These are phyloP conservation scores for Melinaea marsaeus DNA, from an alignment of 2,888 invertebrate species.

Conservation along the genomic window DNA sequence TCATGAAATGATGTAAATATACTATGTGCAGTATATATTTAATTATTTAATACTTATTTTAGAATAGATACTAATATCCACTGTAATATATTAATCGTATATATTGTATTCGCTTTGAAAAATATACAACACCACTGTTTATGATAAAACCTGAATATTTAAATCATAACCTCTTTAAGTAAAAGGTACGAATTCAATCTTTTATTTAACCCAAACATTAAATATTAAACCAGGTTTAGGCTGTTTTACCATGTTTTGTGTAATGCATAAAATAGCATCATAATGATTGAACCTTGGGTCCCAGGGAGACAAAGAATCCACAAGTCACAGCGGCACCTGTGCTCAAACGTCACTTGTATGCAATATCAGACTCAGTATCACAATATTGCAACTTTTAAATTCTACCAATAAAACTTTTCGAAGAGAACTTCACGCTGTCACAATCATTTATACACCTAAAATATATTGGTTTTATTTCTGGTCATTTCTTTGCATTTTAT, in stretches of 20 bases:
- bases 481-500: neutral
- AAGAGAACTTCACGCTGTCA: neutral
- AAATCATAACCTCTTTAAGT: no score
- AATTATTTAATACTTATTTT: no score
- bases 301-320: constrained; percentile 58
- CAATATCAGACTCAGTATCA: constrained; percentile 28
- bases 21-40: no score
- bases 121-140: no score
- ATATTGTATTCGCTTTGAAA: no score
- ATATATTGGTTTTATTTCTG: neutral
- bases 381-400: constrained; percentile 29
- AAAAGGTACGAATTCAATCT: neutral
- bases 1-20: no score
- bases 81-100: no score
- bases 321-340: constrained; percentile 69
- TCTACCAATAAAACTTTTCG: neutral
- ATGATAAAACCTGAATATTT: no score
- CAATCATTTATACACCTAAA: neutral
- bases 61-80: no score
- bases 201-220: neutral
- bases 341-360: constrained; percentile 37
- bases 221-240: neutral
- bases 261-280: constrained; percentile 30
- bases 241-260: constrained; percentile 1
- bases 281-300: constrained; percentile 36